These are phyloP conservation scores for Rhodeus uyekii DNA, from an alignment of 2,797 vertebrate species.

Conservation along the genomic window DNA sequence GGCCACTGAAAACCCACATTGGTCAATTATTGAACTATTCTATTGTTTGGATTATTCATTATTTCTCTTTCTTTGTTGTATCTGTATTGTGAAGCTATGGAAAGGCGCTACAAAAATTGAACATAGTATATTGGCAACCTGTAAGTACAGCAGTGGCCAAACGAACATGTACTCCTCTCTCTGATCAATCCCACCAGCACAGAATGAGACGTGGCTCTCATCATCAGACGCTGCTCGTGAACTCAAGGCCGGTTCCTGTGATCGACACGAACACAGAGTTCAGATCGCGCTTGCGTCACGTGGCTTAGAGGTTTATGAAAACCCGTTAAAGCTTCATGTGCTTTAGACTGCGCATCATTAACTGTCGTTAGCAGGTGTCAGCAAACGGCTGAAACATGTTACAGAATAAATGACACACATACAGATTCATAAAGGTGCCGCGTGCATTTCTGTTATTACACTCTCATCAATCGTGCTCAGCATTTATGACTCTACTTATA, in stretches of 20 bases:
- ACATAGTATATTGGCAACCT: no score
- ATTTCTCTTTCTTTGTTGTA: no score
- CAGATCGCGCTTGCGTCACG: background rate
- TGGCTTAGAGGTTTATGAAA: constrained; percentile 14
- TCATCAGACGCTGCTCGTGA: background rate
- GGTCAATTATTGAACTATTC: no score
- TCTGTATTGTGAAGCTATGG: no score
- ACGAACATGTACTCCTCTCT: no score
- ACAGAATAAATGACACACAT: background rate
- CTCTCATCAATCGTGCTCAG: background rate
- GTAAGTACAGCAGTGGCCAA: no score
- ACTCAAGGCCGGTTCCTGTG: background rate
- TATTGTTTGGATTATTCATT: no score
- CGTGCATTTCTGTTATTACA: constrained; percentile 6
- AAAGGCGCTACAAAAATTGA: no score
- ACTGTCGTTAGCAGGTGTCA: constrained; percentile 23
- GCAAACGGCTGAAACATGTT: background rate
- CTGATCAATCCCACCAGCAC: no score
- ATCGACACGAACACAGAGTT: background rate
- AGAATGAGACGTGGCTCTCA: no score
- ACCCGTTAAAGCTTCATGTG: constrained; percentile 1
- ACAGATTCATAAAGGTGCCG: background rate
- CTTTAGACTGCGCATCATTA: background rate
- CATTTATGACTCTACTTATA: constrained; percentile 5
- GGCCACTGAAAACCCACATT: no score